Percentiles rank a stretch among this genome's conserved stretches.
These are phyloP conservation scores for Ivindomyrus marchei DNA, from an alignment of 2,113 vertebrate genomes.

Conservation along the genomic window DNA sequence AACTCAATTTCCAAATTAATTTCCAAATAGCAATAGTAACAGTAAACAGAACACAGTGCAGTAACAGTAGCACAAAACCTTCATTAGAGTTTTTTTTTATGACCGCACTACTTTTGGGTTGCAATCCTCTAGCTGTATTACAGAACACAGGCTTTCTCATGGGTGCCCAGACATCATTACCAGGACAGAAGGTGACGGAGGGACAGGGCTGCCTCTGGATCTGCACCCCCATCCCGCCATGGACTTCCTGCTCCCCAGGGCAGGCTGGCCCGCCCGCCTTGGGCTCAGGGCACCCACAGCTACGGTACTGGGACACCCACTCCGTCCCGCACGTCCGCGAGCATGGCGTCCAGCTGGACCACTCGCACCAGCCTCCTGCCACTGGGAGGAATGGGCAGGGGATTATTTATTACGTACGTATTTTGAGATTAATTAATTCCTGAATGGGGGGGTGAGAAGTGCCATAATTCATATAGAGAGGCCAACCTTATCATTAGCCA, in stretches of 20 bases:
- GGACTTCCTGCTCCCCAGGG: conserved; percentile 50
- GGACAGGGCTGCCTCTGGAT: conserved; percentile 67
- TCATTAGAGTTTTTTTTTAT: background rate
- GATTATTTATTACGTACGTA: background rate
- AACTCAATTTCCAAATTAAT: background rate
- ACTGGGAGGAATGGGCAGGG: conserved; percentile 46
- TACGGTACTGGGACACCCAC: conserved; percentile 65
- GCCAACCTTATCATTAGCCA: background rate
- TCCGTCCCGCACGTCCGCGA: conserved; percentile 71
- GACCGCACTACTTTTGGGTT: background rate
- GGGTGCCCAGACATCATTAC: conserved; percentile 37
- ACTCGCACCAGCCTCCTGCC: conserved; percentile 72
- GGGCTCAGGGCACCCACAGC: conserved; percentile 69
- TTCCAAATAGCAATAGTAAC: background rate
- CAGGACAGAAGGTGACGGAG: conserved; percentile 63
- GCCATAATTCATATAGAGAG: background rate
- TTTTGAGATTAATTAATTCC: background rate
- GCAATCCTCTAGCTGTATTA: background rate
- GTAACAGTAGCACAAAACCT: too few relatives aligned
- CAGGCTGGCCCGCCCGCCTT: conserved; percentile 56
- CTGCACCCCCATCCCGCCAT: conserved; percentile 56
- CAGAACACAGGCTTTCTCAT: background rate
- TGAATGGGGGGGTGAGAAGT: background rate
- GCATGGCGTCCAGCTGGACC: conserved; percentile 75
- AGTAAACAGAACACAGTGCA: background rate